These are phyloP conservation scores for Tokudaia tokunoshimensis DNA, from an alignment of 2,797 vertebrate species.

Conservation along the genomic window DNA sequence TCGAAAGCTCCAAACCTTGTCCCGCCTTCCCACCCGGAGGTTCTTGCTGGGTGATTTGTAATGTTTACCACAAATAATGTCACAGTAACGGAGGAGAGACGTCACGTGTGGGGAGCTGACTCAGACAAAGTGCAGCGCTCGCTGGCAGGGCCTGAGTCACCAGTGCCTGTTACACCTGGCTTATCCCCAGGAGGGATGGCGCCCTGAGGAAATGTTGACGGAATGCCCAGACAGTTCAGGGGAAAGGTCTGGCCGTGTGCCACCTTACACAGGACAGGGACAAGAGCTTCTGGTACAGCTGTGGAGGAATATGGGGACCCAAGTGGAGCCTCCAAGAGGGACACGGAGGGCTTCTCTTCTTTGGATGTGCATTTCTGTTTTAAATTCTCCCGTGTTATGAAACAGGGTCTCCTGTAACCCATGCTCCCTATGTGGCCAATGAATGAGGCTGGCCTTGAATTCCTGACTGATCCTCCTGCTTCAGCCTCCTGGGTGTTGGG, in stretches of 20 bases:
- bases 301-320: neutral
- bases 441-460: neutral
- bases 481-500: neutral
- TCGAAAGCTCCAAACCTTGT: too few relatives aligned
- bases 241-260: neutral
- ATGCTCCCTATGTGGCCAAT: neutral
- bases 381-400: neutral
- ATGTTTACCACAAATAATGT: constrained; percentile 69
- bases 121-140: constrained; percentile 65
- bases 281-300: neutral
- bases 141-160: neutral
- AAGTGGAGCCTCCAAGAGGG: neutral
- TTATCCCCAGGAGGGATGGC: constrained; percentile 78
- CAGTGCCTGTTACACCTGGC: constrained; percentile 82
- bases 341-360: neutral
- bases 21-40: neutral
- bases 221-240: constrained; percentile 35
- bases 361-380: neutral
- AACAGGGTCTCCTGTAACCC: neutral
- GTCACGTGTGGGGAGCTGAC: constrained; percentile 68
- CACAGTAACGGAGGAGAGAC: neutral
- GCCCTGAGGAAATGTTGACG: constrained; percentile 66
- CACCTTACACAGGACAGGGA: neutral
- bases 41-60: neutral
- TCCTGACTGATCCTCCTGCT: neutral